Evolutionary conservation across 2,888 invertebrate genomes (phyloP).

Genomic region (Drosophila falleni): DNA sequence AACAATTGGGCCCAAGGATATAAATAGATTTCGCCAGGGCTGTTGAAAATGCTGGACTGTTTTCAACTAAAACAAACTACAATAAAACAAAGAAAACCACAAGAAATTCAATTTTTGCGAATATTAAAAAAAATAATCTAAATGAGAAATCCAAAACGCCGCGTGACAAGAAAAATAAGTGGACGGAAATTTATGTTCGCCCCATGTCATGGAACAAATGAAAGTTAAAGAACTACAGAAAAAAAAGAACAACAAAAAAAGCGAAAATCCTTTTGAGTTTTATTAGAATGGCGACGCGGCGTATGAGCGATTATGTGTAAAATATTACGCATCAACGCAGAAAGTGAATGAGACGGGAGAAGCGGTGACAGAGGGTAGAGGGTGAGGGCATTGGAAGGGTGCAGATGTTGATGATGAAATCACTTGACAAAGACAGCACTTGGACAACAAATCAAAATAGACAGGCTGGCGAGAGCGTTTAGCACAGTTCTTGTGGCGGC

Average conservation of each 20-base stretch:
- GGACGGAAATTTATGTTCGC: conserved; percentile 56
- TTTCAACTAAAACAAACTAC: conserved; percentile 25
- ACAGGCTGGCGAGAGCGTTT: conserved; percentile 77
- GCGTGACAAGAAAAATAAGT: conserved; percentile 38
- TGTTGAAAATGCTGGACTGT: conserved; percentile 55
- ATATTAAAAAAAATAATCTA: conserved; percentile 12
- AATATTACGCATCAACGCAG: conserved; percentile 71
- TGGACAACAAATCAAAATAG: conserved; percentile 80
- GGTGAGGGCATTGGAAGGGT: conserved; percentile 25
- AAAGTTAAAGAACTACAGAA: conserved; percentile 47
- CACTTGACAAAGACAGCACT: conserved; percentile 70
- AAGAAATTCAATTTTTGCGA: conserved; percentile 35
- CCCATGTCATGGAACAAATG: conserved; percentile 65
- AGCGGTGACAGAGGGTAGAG: not conserved
- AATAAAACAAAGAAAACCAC: conserved; percentile 25
- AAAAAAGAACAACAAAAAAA: conserved; percentile 14
- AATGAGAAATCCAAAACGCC: conserved; percentile 26
- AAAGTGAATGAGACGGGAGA: not conserved
- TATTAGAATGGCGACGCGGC: conserved; percentile 48
- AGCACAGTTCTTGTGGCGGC: conserved; percentile 77
- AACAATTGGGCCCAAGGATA: conserved; percentile 45
- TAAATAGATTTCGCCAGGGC: conserved; percentile 60
- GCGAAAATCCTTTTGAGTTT: conserved; percentile 32
- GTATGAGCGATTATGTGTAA: conserved; percentile 75
- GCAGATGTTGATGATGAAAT: conserved; percentile 53